Evolutionary conservation across 2,888 invertebrate species (phyloP).

Genomic region (Cantharis lateralis): DNA sequence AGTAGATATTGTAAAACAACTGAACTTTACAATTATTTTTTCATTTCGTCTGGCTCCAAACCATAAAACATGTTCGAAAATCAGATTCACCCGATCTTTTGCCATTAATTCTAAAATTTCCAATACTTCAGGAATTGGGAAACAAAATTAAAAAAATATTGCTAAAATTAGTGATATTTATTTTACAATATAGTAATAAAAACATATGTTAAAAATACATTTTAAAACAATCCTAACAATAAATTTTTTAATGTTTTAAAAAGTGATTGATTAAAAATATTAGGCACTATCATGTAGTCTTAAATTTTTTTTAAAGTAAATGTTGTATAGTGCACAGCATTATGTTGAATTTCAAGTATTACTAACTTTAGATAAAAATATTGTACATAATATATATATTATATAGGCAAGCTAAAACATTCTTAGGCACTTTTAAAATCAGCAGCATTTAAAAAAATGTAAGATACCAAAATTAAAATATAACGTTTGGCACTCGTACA

Average conservation of each 20-base stretch:
- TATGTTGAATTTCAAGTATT: not conserved
- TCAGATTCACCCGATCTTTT: too few relatives aligned
- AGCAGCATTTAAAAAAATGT: slow-evolving; percentile 2
- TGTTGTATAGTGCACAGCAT: not conserved
- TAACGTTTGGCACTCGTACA: slow-evolving; percentile 21
- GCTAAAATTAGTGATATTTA: slow-evolving; percentile 26
- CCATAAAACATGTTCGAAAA: too few relatives aligned
- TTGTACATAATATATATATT: not conserved
- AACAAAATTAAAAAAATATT: not conserved
- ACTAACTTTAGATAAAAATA: not conserved
- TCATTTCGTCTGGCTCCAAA: too few relatives aligned
- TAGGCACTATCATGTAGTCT: slow-evolving; percentile 2
- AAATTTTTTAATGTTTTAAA: not conserved
- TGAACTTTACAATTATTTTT: too few relatives aligned
- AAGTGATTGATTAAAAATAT: slow-evolving; percentile 4
- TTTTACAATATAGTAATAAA: slow-evolving; percentile 24
- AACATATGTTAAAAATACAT: slow-evolving; percentile 25
- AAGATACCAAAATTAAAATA: slow-evolving; percentile 8
- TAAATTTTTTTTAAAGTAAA: not conserved
- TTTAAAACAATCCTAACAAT: slow-evolving; percentile 2
- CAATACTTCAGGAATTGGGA: not conserved
- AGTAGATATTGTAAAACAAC: too few relatives aligned
- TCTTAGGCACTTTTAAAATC: slow-evolving; percentile 22
- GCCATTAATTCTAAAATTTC: not conserved
- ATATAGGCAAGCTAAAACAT: slow-evolving; percentile 10